Evolutionary conservation across 1,140 invertebrate species (phyloP), one percentile per base, ranked within the genome.

Genomic region (Pseudomyrmex flavicornis): DNA sequence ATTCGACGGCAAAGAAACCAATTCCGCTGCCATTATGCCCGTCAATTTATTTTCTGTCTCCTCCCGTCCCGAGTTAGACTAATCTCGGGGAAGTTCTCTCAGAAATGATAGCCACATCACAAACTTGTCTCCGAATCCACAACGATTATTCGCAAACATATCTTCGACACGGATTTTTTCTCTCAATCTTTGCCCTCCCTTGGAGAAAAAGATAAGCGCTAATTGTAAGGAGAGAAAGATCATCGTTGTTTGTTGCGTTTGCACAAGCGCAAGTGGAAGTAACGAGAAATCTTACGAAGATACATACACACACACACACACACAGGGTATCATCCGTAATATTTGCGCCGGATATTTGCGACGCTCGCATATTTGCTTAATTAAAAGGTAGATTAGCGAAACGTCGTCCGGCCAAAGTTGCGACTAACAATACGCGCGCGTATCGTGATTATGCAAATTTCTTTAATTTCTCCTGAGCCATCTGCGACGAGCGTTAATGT

Each of bases 281-380:
- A 56, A 17, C 44, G 44, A 70, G 44, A 22, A 59, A 79, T 70
- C 15, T 59, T 48, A 26, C 22, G 52, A 69, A 69, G 17, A 69
- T 48, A 20, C 65, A n/a, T 35, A 48, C 22, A 48, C 26, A 35
- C 35, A 35, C 35, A 35, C 5, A 35, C n/a, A 35, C 26, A 35
- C 35, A 35, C 35, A 35, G 5, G 7, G 46, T 35, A 50, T 35
- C 54, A 59, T 80, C 66, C 56, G 35, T 69, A 69, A 69, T 54
- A n/a, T n/a, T n/a, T n/a, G n/a, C 35, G 35, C 35, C 44, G n/a
- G n/a, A n/a, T n/a, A n/a, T n/a, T n/a, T n/a, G n/a, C n/a, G 17
- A 56, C 15, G n/a, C 76, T 70, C 66, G 66, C 76, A 50, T 80
- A 80, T 80, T 80, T 80, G 76, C 65, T 80, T 80, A 80, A 80